Evolutionary conservation across 2,797 vertebrate species (phyloP).

Genomic region (Mycteria americana): DNA sequence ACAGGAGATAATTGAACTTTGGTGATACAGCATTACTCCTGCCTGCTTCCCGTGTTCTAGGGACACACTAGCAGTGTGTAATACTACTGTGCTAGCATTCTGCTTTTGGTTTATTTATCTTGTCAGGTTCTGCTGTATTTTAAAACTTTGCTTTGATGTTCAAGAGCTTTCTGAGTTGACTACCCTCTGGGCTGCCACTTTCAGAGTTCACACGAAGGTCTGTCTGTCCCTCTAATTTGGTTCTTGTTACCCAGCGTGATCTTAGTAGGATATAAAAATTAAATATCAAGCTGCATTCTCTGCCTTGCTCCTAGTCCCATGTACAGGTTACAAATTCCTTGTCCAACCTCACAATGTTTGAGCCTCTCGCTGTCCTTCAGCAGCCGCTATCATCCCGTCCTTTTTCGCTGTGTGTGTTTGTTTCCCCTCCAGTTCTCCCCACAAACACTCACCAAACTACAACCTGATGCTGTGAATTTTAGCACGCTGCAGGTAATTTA

Average conservation of each 20-base stretch:
- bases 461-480: neutral
- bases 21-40: neutral
- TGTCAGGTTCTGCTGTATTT: neutral
- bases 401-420: fast-evolving
- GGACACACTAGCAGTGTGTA: neutral
- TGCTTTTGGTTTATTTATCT: neutral
- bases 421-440: neutral
- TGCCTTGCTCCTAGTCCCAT: neutral
- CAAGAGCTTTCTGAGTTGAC: neutral
- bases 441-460: neutral
- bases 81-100: neutral
- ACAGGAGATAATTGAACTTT: neutral
- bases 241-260: neutral
- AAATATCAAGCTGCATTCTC: neutral
- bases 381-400: too few relatives aligned
- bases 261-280: neutral
- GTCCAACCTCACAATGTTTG: neutral
- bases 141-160: neutral
- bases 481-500: neutral
- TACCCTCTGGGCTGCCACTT: neutral
- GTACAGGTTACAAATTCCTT: neutral
- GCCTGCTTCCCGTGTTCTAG: neutral
- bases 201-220: neutral
- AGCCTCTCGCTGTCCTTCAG: neutral
- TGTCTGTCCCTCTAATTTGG: neutral